phyloP scores from a whole-genome alignment of 2,113 vertebrate species.

The Solea senegalensis region DNA sequence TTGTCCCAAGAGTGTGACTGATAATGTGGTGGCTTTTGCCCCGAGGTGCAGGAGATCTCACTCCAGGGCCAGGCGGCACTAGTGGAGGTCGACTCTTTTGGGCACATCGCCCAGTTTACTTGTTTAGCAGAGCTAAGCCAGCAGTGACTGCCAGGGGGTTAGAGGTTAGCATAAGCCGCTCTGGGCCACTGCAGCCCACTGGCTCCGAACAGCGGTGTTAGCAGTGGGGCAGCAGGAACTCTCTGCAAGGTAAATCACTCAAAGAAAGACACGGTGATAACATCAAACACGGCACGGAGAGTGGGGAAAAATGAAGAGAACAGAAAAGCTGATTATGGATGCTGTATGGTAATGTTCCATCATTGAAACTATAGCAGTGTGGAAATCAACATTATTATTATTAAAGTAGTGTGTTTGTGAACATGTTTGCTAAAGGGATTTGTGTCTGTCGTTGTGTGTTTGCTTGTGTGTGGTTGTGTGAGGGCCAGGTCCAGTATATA shows the following conservation, averaged over 20 bases:
- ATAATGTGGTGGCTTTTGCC: conserved; percentile 57
- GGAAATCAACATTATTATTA: too few species aligned
- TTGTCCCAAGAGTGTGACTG: conserved; percentile 42
- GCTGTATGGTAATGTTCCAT: conserved; percentile 3
- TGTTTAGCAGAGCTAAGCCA: conserved; percentile 55
- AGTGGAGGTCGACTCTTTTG: conserved; percentile 42
- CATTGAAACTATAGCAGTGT: not conserved
- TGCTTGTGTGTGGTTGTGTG: too few species aligned
- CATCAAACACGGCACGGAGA: conserved; percentile 3
- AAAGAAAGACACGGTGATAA: conserved; percentile 10
- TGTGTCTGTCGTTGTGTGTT: too few species aligned
- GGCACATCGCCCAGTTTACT: conserved; percentile 60
- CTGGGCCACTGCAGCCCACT: conserved; percentile 57
- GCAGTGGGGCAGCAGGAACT: conserved; percentile 15
- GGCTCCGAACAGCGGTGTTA: conserved; percentile 56
- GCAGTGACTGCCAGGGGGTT: conserved; percentile 45
- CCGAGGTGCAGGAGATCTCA: conserved; percentile 41
- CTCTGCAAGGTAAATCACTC: conserved; percentile 15
- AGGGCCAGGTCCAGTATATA: too few species aligned
- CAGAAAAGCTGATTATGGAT: not conserved
- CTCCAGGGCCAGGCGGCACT: conserved; percentile 55
- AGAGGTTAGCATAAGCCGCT: conserved; percentile 64
- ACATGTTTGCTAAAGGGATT: too few species aligned
- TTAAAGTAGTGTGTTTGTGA: too few species aligned
- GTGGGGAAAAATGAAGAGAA: not conserved